Base-by-base conservation (phyloP, 2,888 invertebrate species). In the Plemyria rubiginata region DNA sequence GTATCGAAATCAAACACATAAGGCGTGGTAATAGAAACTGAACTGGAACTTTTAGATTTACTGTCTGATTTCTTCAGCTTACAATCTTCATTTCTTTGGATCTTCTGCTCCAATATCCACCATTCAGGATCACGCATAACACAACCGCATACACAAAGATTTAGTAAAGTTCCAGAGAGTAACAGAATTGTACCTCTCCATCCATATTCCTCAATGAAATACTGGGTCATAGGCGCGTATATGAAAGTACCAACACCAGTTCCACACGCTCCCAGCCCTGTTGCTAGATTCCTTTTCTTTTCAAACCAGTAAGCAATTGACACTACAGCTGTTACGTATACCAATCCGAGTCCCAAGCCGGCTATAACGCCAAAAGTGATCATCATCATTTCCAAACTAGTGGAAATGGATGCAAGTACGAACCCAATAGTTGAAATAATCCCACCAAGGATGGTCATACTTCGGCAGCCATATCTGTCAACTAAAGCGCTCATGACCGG, bases 241-340 rank as follows among this genome's bases (percentile, higher is more conserved):
- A 98, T 88, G 77, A 98, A 97, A 0, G 98, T 98, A 11, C 98
- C 98, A 52, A 97, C 95, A 0, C 98, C 98, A 0, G 97, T 97
- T 6, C 98, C 98, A 74, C 97, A 97, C 0, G 97, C 97, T 0
- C 97, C 97, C 59, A 98, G 91, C 2, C 98, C 97, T 4, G 97
- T 97, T 4, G 98, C 98, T 68, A 98, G 93, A 50, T 96, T 96
- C 41, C 98, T 94, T 78, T 96, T 96, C 84, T 96, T 96, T 76
- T 98, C 97, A 85, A 98, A 98, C 96, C 98, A 98, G 81, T 97
- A 98, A 7, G 98, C 98, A 62, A 98, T 97, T 58, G 97, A 96
- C 5, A 98, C 98, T 5, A 98, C 98, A 6, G 98, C 97, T 2
- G 98, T 97, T 11, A 98, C 97, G 81, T 97, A 98, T 55, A 96